phyloP scores from a whole-genome alignment of 1,140 invertebrate genomes.

The Scaptodrosophila lebanonensis region DNA sequence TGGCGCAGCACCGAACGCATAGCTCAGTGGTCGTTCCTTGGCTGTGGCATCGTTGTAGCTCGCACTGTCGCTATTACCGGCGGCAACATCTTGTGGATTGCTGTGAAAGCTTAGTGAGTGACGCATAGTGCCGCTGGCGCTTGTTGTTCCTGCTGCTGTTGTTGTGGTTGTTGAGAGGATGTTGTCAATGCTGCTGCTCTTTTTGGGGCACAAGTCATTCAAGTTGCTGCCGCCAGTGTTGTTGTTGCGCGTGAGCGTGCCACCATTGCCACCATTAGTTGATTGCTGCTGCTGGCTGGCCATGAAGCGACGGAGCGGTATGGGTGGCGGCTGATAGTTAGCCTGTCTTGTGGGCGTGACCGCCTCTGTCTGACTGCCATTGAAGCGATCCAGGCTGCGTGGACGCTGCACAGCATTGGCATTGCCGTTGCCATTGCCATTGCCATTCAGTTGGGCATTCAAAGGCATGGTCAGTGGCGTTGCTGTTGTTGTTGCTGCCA shows the following conservation, averaged over 20 bases:
- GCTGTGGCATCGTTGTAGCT: constrained; percentile 13
- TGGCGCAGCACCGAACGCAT: constrained; percentile 52
- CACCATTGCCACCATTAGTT: constrained; percentile 27
- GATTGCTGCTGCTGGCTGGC: not conserved
- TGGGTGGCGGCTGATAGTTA: constrained; percentile 52
- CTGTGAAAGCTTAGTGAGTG: constrained; percentile 74
- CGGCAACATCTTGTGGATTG: constrained; percentile 24
- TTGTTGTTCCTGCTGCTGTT: constrained; percentile 12
- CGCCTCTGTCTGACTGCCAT: constrained; percentile 37
- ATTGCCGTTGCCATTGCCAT: constrained; percentile 23
- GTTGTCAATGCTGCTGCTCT: constrained; percentile 54
- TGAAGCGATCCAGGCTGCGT: constrained; percentile 70
- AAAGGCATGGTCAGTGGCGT: constrained; percentile 2
- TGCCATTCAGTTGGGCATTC: constrained; percentile 58
- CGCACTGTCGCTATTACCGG: not conserved
- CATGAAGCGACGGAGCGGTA: constrained; percentile 61
- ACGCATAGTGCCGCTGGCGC: constrained; percentile 41
- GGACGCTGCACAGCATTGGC: constrained; percentile 44
- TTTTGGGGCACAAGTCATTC: too few relatives aligned
- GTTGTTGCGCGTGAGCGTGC: constrained; percentile 36
- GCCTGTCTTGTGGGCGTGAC: not conserved
- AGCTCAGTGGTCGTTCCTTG: constrained; percentile 62
- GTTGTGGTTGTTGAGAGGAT: constrained; percentile 29
- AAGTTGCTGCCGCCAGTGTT: too few relatives aligned
- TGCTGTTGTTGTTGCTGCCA: constrained; percentile 36